Evolutionary conservation across 2,797 vertebrate species (phyloP), one percentile per base, ranked within the genome.

Genomic region (Pangasius macronema): DNA sequence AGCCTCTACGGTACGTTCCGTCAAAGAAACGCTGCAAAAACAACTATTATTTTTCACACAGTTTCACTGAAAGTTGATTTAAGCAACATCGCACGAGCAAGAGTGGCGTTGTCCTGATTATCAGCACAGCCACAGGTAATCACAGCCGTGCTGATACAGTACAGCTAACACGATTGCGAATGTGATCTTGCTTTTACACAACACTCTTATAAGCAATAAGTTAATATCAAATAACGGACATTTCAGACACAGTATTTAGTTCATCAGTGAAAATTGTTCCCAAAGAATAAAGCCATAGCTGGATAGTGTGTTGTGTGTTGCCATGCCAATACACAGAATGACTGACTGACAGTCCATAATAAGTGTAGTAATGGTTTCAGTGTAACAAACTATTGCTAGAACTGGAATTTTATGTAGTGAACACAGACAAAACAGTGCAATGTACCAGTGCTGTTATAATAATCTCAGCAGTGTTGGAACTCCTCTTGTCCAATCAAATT

Each of bases 1-100:
- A 94, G 94, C 96, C 88, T 96, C 96, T 92, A 94, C 95, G 88
- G 97, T 97, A 95, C 93, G 95, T 68, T 18, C 20, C 82, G 53
- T 30, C 11, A 30, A 65, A 65, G 27, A 65, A 82, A 63, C 57
- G n/a, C 5, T 27, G 18, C 27, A 42, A 33, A 51, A 51, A 22
- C n/a, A n/a, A n/a, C n/a, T n/a, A n/a, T n/a, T n/a, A n/a, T 11
- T 5, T 27, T 79, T 9, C 9, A 55, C 2, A 22, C 5, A 76
- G 18, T 33, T 22, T 39, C 13, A 39, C 27, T 51, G 42, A 8
- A 22, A 4, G 33, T 10, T 36, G 36, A 11, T 22, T 20, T 55
- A 55, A 39, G 36, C 61, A 67, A 3, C 18, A 67, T 51, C 8
- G 27, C 36, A 18, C 36, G 53, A 51, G 46, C 46, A 51, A 30